Evolutionary conservation across 2,888 invertebrate species (phyloP).

Genomic region (Lepidochitona cinerea): DNA sequence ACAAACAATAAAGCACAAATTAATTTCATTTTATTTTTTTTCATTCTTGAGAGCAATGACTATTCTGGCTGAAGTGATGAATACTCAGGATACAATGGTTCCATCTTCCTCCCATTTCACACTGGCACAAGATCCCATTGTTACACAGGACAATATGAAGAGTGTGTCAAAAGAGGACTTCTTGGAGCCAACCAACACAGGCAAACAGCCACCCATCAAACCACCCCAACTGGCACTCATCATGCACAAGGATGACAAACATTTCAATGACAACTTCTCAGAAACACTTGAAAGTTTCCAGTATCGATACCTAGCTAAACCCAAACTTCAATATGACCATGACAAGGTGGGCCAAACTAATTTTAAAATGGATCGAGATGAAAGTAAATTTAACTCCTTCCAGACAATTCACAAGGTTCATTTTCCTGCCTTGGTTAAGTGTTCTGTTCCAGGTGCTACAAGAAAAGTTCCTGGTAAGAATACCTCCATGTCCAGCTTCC

Average conservation of each 20-base stretch:
- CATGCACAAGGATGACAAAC: slow-evolving; percentile 58
- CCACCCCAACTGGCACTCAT: slow-evolving; percentile 60
- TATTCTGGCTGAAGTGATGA: too few relatives aligned
- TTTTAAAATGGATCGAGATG: slow-evolving; percentile 65
- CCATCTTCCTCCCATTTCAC: slow-evolving; percentile 55
- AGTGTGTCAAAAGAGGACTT: slow-evolving; percentile 63
- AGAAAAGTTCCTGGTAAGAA: slow-evolving; percentile 22
- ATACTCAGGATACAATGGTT: neutral
- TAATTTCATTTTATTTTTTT: too few relatives aligned
- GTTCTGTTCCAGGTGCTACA: slow-evolving; percentile 19
- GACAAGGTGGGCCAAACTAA: slow-evolving; percentile 57
- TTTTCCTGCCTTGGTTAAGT: slow-evolving; percentile 53
- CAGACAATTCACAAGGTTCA: slow-evolving; percentile 58
- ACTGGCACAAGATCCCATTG: slow-evolving; percentile 52
- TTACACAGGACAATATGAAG: slow-evolving; percentile 44
- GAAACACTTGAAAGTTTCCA: slow-evolving; percentile 56
- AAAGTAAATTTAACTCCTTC: slow-evolving; percentile 55
- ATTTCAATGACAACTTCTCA: slow-evolving; percentile 54
- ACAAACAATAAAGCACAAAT: too few relatives aligned
- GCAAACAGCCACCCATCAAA: slow-evolving; percentile 41
- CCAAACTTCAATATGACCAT: slow-evolving; percentile 42
- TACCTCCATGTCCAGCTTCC: slow-evolving; percentile 46
- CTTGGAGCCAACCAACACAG: slow-evolving; percentile 43
- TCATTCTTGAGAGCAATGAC: too few relatives aligned
- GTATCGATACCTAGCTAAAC: slow-evolving; percentile 47